phyloP scores from a whole-genome alignment of 30 jellyfish, hydroid and myxozoan species.

The Aurelia aurita region DNA sequence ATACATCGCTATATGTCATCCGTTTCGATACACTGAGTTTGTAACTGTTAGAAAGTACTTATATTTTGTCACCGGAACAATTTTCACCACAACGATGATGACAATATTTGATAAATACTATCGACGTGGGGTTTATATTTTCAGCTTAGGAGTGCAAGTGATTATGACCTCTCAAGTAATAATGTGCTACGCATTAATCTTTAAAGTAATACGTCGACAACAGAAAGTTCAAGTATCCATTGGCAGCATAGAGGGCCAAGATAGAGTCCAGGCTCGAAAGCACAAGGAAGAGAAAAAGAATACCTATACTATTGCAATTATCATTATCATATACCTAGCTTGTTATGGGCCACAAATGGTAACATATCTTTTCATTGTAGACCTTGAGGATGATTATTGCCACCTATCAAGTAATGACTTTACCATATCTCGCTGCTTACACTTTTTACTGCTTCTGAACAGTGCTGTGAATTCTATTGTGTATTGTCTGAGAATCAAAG shows the following conservation, averaged over 20 bases:
- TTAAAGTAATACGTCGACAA: not conserved
- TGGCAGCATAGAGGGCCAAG: conserved; percentile 1
- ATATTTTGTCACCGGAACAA: not conserved
- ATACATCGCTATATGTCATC: conserved; percentile 12
- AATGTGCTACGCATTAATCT: conserved; percentile 1
- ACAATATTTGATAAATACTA: not conserved
- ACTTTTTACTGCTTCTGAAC: no score
- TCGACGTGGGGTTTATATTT: not conserved
- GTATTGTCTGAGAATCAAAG: no score
- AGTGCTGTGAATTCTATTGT: no score
- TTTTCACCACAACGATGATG: not conserved
- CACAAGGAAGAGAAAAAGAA: conserved; percentile 10
- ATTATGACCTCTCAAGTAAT: not conserved
- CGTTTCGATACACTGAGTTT: not conserved
- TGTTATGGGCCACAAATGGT: not conserved
- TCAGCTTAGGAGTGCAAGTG: not conserved
- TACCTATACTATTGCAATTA: conserved; percentile 14
- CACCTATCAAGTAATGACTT: no score
- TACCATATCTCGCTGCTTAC: no score
- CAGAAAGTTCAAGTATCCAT: not conserved
- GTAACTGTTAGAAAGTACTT: not conserved
- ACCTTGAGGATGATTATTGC: no score
- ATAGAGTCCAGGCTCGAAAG: not conserved
- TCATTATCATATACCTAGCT: not conserved
- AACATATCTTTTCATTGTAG: no score